Evolutionary conservation across 1,140 invertebrate species (phyloP).

Genomic region (Heliothis virescens): DNA sequence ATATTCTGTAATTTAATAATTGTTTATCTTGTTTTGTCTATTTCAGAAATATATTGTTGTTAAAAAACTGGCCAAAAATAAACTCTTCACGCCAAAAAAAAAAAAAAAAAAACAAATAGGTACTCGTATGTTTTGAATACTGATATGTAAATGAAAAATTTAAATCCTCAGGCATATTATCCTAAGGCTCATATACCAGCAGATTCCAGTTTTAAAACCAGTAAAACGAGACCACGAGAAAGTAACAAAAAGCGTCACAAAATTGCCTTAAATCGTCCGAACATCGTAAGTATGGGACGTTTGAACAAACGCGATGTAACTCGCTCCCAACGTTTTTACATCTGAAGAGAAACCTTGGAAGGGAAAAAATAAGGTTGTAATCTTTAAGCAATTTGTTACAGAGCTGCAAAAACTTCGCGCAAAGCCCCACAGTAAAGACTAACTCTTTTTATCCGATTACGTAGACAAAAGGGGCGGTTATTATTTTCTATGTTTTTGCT

Average conservation of each 20-base stretch:
- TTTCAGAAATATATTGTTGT: conserved; percentile 70
- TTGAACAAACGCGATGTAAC: background rate
- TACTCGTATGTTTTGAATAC: no score
- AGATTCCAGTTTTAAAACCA: no score
- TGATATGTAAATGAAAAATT: no score
- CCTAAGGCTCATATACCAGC: no score
- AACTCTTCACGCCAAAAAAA: conserved; percentile 84
- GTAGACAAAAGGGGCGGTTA: conserved; percentile 36
- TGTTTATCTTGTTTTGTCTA: conserved; percentile 62
- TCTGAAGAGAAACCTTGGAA: background rate
- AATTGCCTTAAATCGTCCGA: conserved; percentile 2
- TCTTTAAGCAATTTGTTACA: conserved; percentile 46
- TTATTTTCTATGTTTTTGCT: conserved; percentile 36
- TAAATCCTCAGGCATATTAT: no score
- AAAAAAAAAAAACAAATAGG: no score
- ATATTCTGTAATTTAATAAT: conserved; percentile 50
- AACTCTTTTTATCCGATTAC: conserved; percentile 44
- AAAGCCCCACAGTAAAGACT: conserved; percentile 7
- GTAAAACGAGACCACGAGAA: background rate
- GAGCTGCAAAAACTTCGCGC: conserved; percentile 32
- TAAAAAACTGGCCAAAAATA: conserved; percentile 76
- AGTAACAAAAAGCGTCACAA: background rate
- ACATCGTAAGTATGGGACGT: background rate
- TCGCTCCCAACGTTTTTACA: conserved; percentile 24
- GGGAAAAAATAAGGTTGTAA: conserved; percentile 40